Evolutionary conservation across 2,888 invertebrate genomes (phyloP).

Genomic region (Tuberolachnus salignus): DNA sequence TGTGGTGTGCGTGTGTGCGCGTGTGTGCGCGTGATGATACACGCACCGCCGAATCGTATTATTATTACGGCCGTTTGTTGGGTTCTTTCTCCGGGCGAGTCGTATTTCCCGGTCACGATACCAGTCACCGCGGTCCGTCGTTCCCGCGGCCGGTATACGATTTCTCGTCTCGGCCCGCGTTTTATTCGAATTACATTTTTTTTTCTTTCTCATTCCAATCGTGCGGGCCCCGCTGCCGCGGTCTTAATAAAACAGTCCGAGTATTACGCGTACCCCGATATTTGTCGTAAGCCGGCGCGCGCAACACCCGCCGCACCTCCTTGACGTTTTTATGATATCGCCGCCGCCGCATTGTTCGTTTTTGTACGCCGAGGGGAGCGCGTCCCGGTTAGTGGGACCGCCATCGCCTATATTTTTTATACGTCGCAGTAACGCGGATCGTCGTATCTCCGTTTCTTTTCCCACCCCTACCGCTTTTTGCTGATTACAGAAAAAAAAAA

Average conservation of each 20-base stretch:
- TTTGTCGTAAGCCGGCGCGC: background rate
- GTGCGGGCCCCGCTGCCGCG: background rate
- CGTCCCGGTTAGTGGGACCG: too few relatives aligned
- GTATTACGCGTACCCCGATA: background rate
- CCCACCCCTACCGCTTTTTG: too few relatives aligned
- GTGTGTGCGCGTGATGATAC: background rate
- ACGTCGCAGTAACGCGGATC: too few relatives aligned
- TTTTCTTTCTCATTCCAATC: background rate
- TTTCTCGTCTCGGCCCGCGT: constrained; percentile 9
- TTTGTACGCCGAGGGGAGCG: too few relatives aligned
- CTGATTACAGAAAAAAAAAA: too few relatives aligned
- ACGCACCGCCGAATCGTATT: background rate
- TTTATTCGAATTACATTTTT: constrained; percentile 7
- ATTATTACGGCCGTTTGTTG: background rate
- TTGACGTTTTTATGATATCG: too few relatives aligned
- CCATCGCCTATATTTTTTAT: too few relatives aligned
- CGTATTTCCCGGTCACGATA: background rate
- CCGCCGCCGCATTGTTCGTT: background rate
- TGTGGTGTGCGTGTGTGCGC: background rate
- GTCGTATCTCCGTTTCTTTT: too few relatives aligned
- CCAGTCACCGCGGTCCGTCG: background rate
- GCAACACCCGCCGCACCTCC: too few relatives aligned
- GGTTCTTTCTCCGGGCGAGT: constrained; percentile 11
- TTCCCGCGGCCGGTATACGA: background rate
- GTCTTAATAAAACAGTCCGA: too few relatives aligned